Base-by-base conservation (phyloP, 2,113 vertebrate species). In the Phaethornis superciliosus region DNA sequence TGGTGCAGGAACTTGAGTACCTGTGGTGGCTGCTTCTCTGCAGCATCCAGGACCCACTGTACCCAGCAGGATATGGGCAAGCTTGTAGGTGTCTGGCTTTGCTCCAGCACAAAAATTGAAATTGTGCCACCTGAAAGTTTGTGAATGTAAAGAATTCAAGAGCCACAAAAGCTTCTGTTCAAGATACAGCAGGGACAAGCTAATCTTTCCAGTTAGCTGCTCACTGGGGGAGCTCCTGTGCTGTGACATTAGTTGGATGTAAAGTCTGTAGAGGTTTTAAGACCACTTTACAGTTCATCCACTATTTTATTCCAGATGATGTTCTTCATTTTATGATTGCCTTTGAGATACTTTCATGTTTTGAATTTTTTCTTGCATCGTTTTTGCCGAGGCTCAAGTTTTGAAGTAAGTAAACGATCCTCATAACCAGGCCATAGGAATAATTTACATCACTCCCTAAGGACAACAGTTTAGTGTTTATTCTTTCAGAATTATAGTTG, bases 401-500 rank as follows among this genome's bases (percentile, higher is more conserved):
- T 80, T 74, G 33, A 1, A 91, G 67, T 52, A 91, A 80, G 55
- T 22, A 90, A 89, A 58, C 37, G 85, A 32, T 58, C 47, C 47
- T 85, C n/a, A 12, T 51, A 83, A 52, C 19, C 18, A 78, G 17
- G 47, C 75, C 56, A 27, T 21, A 83, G 47, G 67, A 94, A 82
- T 55, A 91, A 87, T 62, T 91, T 33, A 89, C 40, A 80, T 44
- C 3, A 4, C 5, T 67, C 67, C 68, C 56, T 44, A 52, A 74
- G 85, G 89, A 64, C 47, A 70, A 80, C 6, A 56, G 47, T 62
- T 85, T 69, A 74, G 33, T 40, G 47, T 88, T 95, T 80, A 77
- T 85, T 89, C 85, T 94, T 88, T 83, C 59, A 70, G 58, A 95
- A 63, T 69, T 58, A 85, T 12, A 23, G 67, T 20, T 85, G 46